Percentiles rank a stretch among this genome's conserved stretches.
These are phyloP conservation scores for Drosophila kanekoi DNA, from an alignment of 2,888 invertebrate species.

Conservation along the genomic window DNA sequence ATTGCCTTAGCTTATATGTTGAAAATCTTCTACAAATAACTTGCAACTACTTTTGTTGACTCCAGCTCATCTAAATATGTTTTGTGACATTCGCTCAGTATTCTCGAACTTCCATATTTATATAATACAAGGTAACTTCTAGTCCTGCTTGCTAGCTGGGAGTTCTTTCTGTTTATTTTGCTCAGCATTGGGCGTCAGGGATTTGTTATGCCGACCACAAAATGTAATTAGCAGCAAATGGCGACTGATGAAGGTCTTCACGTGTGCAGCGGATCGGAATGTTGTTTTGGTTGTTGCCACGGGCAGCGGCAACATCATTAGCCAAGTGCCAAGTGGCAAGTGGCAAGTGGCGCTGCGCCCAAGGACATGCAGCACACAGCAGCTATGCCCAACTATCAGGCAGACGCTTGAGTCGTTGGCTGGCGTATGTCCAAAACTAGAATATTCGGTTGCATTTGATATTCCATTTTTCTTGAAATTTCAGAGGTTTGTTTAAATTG, in stretches of 20 bases:
- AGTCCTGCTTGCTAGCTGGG: not conserved
- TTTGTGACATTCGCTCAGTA: no score
- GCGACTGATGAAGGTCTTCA: conserved; percentile 37
- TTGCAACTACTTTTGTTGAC: no score
- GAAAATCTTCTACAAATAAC: no score
- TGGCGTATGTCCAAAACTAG: conserved; percentile 47
- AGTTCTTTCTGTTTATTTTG: conserved; percentile 11
- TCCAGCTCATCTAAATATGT: no score
- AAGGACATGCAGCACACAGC: conserved; percentile 6
- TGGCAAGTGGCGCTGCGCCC: not conserved
- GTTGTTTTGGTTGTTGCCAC: not conserved
- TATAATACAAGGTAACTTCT: not conserved
- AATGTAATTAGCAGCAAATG: conserved; percentile 81
- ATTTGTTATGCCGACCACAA: conserved; percentile 79
- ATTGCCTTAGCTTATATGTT: no score
- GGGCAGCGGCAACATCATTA: conserved; percentile 28
- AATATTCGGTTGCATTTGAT: conserved; percentile 30
- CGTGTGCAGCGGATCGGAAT: not conserved
- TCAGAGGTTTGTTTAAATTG: not conserved
- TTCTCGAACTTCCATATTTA: no score
- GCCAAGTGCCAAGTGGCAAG: not conserved
- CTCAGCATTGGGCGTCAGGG: conserved; percentile 34
- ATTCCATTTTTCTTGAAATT: not conserved
- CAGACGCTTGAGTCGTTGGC: not conserved
- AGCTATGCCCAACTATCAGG: not conserved